Base-by-base conservation (phyloP, 2,797 vertebrate species). In the Tauraco hartlaubi region DNA sequence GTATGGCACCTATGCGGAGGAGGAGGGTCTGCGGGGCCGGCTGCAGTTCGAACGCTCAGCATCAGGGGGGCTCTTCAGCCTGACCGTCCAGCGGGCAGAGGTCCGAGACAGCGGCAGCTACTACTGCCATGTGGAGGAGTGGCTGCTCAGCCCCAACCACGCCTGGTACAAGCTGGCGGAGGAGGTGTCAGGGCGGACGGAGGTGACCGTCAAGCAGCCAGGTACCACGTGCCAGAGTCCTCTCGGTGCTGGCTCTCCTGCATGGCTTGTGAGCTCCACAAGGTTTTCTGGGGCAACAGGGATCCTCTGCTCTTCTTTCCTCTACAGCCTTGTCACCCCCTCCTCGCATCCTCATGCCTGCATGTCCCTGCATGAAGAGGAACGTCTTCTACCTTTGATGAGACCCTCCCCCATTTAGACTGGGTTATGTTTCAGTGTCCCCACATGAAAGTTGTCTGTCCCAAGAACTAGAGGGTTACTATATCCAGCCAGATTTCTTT, bases 41-140 rank as follows among this genome's bases (percentile, higher is more conserved):
- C 98, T 99, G 61, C 99, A 99, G 97, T 98, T 99, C 0, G 99
- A 99, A 97, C 97, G 98, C 94, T 97, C 95, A 0, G 92, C 93
- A 0, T 96, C 97, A 0, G 98, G 98, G 0, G 98, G 98, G 14
- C 98, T 98, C 68, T 98, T 98, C 92, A 98, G 98, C 91, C 98
- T 99, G 84, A 99, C 99, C 0, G 98, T 99, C 80, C 99, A 99
- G 98, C 98, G 98, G 33, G 99, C 99, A 0, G 99, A 99, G 96
- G 98, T 98, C 95, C 98, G 98, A 4, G 99, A 99, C 95, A 99
- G 99, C 0, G 99, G 99, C 84, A 99, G 99, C 49, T 99, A 99
- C 98, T 99, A 99, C 97, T 99, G 99, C 97, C 98, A 99, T 2
- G 99, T 99, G 97, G 99, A 99, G 96, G 99, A 99, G 96, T 99